Base-by-base conservation (phyloP, 1,140 invertebrate species). In the Drosophila albomicans region DNA sequence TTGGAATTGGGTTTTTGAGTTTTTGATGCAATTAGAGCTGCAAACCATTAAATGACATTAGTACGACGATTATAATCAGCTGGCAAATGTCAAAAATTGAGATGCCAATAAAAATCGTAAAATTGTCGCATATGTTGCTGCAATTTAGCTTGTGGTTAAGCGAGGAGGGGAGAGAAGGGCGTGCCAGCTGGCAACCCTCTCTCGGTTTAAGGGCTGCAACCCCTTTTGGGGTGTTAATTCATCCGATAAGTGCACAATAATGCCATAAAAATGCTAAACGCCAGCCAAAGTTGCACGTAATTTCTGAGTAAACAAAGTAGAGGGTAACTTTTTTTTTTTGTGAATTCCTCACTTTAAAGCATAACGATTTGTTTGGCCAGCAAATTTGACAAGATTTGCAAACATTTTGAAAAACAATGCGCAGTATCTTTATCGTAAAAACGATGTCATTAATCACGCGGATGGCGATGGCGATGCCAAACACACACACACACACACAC, bases 211-310 rank as follows among this genome's bases (percentile, higher is more conserved):
- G 35, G 16, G 41, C 38, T 43, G 58, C 62, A 51, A 68, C 85
- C 78, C 61, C 64, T 75, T 25, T 4, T 41, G n/a, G 32, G 11
- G 13, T 51, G 81, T 79, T 85, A 85, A 85, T 88, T 88, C 84
- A 88, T 64, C 85, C 81, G 85, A 88, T 88, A 88, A 88, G 80
- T 89, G 85, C 74, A 81, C 85, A 89, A 89, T 90, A 88, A 88
- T 89, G 64, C 77, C 79, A 74, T 78, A 70, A 65, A 78, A 75
- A 75, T 62, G 49, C 48, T 59, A 64, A 46, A 72, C 68, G 62
- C 56, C 73, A 41, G 43, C 66, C 45, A 85, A 25, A 81, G 78
- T 82, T 82, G 75, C 54, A 79, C 76, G 72, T 78, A 75, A 80
- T 78, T 78, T 71, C 57, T 35, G 64, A 72, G 81, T 76, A 82